Percentiles rank a stretch among this genome's conserved stretches.
Conservation (phyloP, 2,113 vertebrate species). For the Microtus ochrogaster region DNA sequence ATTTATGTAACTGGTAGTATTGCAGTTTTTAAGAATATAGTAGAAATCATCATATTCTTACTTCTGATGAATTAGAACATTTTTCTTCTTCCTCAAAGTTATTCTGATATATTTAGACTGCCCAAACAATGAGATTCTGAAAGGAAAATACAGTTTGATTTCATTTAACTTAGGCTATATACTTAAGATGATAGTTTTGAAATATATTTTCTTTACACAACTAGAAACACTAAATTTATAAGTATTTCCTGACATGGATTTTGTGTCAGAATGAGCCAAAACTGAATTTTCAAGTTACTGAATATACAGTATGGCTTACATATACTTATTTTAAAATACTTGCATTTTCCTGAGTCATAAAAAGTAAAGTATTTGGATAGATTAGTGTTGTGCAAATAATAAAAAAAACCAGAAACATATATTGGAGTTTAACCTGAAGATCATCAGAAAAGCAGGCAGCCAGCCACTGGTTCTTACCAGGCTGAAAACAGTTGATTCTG, state of each 20-base stretch:
- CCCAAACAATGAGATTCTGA: conserved; percentile 46
- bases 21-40: neutral
- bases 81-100: conserved; percentile 25
- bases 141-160: conserved; percentile 40
- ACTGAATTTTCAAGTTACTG: conserved; percentile 43
- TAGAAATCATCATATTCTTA: conserved; percentile 50
- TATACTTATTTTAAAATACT: conserved; percentile 22
- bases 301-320: neutral
- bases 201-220: neutral
- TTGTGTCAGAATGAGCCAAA: conserved; percentile 12
- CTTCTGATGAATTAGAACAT: conserved; percentile 25
- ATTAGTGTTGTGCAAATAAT: neutral
- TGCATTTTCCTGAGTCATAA: neutral
- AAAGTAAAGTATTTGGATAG: neutral
- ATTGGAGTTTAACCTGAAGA: too few species aligned
- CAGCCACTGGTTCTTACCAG: too few species aligned
- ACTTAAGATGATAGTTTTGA: conserved; percentile 45
- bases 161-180: conserved; percentile 37
- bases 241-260: neutral
- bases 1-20: conserved; percentile 36
- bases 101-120: conserved; percentile 18
- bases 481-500: too few species aligned
- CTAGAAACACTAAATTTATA: conserved; percentile 17
- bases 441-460: too few species aligned
- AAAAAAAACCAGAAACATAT: too few species aligned